Conservation (phyloP, 1,140 invertebrate species). For the Ceratosolen fusciceps region DNA sequence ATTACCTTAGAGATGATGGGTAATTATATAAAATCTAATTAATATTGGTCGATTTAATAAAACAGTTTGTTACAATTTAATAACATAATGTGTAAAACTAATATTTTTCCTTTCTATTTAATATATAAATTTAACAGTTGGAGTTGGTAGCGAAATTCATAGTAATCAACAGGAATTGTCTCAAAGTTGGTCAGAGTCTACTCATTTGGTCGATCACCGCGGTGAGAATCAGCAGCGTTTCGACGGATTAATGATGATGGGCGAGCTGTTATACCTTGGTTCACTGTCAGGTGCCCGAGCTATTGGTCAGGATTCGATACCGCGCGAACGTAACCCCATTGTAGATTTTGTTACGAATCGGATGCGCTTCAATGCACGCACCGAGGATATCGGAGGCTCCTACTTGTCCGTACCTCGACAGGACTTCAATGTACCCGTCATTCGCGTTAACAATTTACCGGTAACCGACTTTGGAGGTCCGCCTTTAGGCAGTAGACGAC, state of each 20-base stretch:
- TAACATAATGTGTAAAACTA: no score
- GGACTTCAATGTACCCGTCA: slow-evolving; percentile 71
- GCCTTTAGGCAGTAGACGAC: slow-evolving; percentile 4
- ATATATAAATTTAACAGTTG: no score
- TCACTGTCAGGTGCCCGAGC: not conserved
- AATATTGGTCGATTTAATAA: no score
- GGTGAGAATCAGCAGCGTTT: not conserved
- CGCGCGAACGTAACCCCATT: not conserved
- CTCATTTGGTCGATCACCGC: not conserved
- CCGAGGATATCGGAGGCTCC: not conserved
- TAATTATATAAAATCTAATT: no score
- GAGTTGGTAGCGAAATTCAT: not conserved
- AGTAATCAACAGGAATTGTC: not conserved
- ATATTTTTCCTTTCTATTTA: no score
- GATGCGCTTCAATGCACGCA: not conserved
- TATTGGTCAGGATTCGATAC: not conserved
- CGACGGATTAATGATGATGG: not conserved
- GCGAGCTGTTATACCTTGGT: not conserved
- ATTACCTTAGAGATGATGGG: no score
- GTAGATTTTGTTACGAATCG: not conserved
- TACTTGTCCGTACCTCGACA: slow-evolving; percentile 42
- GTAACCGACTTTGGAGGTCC: slow-evolving; percentile 63
- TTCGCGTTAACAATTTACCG: slow-evolving; percentile 75
- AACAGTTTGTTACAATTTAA: no score
- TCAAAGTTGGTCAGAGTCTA: not conserved